phyloP scores from a whole-genome alignment of 2,113 vertebrate genomes.

The Ptychochromis oligacanthus region DNA sequence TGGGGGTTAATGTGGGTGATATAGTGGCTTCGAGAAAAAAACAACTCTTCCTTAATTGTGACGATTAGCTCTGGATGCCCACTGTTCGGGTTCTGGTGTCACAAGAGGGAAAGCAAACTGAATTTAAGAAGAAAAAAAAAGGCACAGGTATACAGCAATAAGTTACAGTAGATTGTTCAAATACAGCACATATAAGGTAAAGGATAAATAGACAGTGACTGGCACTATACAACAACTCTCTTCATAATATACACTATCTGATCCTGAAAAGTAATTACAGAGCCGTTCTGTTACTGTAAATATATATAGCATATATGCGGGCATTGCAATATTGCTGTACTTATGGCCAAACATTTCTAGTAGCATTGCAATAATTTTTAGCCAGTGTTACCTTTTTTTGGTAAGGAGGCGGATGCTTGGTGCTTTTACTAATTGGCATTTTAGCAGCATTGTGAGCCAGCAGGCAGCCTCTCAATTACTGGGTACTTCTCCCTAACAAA shows the following conservation, averaged over 20 bases:
- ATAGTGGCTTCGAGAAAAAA: constrained; percentile 27
- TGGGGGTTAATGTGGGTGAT: constrained; percentile 64
- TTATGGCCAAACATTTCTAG: background rate
- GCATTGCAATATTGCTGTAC: background rate
- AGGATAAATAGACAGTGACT: too few relatives aligned
- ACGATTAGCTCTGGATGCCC: constrained; percentile 50
- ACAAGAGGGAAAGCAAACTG: background rate
- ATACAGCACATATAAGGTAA: too few relatives aligned
- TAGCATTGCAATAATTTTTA: constrained; percentile 16
- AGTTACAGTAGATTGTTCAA: background rate
- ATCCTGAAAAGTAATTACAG: background rate
- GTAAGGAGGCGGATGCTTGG: constrained; percentile 33
- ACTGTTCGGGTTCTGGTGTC: constrained; percentile 2
- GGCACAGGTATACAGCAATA: background rate
- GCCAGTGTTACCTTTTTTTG: constrained; percentile 9
- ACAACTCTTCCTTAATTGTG: constrained; percentile 62
- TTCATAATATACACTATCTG: background rate
- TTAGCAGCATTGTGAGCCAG: constrained; percentile 48
- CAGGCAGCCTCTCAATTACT: constrained; percentile 47
- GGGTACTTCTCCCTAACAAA: constrained; percentile 33
- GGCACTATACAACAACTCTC: background rate
- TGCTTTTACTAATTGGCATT: constrained; percentile 49
- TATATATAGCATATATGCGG: too few relatives aligned
- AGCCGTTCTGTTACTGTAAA: background rate
- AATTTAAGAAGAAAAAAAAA: background rate